Base-by-base conservation (phyloP, 1,140 invertebrate genomes). In the Leguminivora glycinivorella region DNA sequence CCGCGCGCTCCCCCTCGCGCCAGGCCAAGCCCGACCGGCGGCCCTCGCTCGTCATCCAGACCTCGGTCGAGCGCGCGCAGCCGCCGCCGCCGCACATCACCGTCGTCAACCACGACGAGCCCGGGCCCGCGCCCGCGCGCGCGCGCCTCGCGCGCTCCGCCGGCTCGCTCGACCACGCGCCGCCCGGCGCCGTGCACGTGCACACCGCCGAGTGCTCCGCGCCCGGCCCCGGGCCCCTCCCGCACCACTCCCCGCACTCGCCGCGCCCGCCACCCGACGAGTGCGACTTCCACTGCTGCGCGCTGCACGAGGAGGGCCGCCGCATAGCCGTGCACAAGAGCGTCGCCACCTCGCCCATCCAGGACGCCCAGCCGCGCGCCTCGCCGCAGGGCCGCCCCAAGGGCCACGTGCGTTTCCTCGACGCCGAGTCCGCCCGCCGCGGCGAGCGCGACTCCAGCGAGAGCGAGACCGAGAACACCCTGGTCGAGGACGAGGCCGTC, bases 201-300 rank as follows among this genome's bases (percentile, higher is more conserved):
- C 96, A 97, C 86, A 97, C 96, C 75, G 94, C 96, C 25, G 96
- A 97, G 89, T 97, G 96, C 88, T 95, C 95, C 43, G 94, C 96
- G 79, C 95, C 95, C 80, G 93, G 94, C 72, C 94, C 95, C 80
- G 93, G 94, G 73, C 94, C 95, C 70, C 94, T 95, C 73, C 94
- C 93, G 22, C 92, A 84, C 71, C 92, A 84, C 72, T 82, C 83
- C 83, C 92, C 93, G 71, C 92, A 89, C 72, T 26, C 71, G 25
- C 40, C 76, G 40, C 84, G 82, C 24, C 93, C 93, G 38, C 93
- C 94, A 0, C 87, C 92, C 75, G 93, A 95, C 84, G 96, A 98
- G 83, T 98, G 97, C 92, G 97, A 98, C 90, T 98, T 98, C 90
- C 97, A 98, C 89, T 98, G 97, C 89, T 98, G 97, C 91, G 96